Percentiles rank a stretch among this genome's conserved stretches.
These are phyloP conservation scores for Kradibia gibbosae DNA, from an alignment of 1,140 invertebrate genomes.

Conservation along the genomic window DNA sequence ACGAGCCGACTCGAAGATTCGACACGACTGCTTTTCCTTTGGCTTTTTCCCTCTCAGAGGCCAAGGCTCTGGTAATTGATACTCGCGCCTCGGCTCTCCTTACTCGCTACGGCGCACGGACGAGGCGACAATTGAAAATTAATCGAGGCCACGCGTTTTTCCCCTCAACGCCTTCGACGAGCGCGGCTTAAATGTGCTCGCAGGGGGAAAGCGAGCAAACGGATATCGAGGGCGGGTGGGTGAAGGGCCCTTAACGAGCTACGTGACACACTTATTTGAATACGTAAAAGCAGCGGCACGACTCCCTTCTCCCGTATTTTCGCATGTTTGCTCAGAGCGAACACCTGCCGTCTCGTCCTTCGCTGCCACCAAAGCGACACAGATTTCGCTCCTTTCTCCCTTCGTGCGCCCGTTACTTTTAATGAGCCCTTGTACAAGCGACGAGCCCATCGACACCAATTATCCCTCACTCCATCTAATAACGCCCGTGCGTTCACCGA, in stretches of 20 bases:
- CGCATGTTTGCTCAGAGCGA: constrained; percentile 10
- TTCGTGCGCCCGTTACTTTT: neutral
- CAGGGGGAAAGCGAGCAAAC: neutral
- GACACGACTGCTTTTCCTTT: too few relatives aligned
- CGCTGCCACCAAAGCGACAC: neutral
- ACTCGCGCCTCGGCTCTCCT: too few relatives aligned
- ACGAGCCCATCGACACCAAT: neutral
- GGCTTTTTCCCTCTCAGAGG: too few relatives aligned
- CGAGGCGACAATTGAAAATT: constrained; percentile 23
- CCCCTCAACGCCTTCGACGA: neutral
- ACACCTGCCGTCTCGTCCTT: neutral
- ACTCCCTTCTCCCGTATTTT: neutral
- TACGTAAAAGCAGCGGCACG: constrained; percentile 14
- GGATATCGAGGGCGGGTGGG: neutral
- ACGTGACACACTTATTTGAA: constrained; percentile 41
- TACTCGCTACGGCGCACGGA: neutral
- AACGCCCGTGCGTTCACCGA: neutral
- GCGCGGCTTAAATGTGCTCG: neutral
- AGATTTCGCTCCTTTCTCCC: neutral
- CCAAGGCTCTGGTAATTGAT: too few relatives aligned
- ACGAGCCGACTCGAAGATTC: too few relatives aligned
- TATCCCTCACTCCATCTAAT: neutral
- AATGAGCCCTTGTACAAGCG: neutral
- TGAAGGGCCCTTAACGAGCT: constrained; percentile 6
- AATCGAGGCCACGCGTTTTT: neutral